A percentile compares a stretch with the other conserved stretches of the same genome.
These are phyloP conservation scores for Drosophila aff. DNA, from an alignment of 1,140 invertebrate genomes.

Conservation along the genomic window DNA sequence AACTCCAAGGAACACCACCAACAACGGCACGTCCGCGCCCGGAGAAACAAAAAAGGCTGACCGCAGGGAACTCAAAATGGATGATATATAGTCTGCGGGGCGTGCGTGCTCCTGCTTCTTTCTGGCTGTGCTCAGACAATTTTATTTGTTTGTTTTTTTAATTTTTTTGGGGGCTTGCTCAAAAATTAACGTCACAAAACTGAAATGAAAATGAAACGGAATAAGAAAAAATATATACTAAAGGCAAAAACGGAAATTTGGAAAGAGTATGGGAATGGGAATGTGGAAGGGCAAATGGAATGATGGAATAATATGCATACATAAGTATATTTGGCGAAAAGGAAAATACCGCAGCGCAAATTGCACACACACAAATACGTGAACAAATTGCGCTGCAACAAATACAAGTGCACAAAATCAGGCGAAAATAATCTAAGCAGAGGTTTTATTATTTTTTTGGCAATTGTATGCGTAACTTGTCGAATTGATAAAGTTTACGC, in stretches of 20 bases:
- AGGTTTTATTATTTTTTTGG: slow-evolving; percentile 25
- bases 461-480: slow-evolving; percentile 39
- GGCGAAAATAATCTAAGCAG: slow-evolving; percentile 34
- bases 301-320: background rate
- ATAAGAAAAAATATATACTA: slow-evolving; percentile 67
- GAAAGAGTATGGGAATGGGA: background rate
- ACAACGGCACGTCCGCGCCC: background rate
- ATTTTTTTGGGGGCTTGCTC: slow-evolving; percentile 31
- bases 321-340: slow-evolving; percentile 4
- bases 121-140: background rate
- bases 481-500: slow-evolving; percentile 27
- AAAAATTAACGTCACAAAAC: slow-evolving; percentile 80
- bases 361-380: slow-evolving; percentile 31
- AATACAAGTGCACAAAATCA: slow-evolving; percentile 21
- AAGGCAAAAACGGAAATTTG: slow-evolving; percentile 42
- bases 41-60: slow-evolving; percentile 17
- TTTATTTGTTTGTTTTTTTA: background rate
- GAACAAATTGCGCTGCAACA: slow-evolving; percentile 57
- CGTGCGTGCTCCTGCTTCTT: slow-evolving; percentile 8
- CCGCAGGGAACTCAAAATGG: slow-evolving; percentile 16
- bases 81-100: background rate
- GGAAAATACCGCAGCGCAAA: slow-evolving; percentile 57
- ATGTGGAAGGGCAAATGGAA: slow-evolving; percentile 6
- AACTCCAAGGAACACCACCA: slow-evolving; percentile 17
- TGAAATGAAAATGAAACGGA: slow-evolving; percentile 75